Base-by-base conservation (phyloP, 2,888 invertebrate species). In the Ametastegia equiseti region DNA sequence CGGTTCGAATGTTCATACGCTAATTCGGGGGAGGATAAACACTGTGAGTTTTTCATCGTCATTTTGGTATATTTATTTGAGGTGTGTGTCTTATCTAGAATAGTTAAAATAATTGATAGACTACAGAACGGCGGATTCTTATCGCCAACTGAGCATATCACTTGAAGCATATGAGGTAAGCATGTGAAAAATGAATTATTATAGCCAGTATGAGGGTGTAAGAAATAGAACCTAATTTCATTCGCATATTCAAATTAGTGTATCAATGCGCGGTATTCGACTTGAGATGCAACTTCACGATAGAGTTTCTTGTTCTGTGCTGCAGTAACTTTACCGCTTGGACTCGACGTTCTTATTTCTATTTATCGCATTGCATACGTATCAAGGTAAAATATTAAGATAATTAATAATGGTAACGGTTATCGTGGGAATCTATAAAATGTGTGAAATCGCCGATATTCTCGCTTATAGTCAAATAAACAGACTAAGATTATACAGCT, bases 1-100 rank as follows among this genome's bases (percentile, higher is more conserved):
- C 9, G n/a, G 33, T 54, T 75, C 33, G 33, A 54, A 50, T 71
- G 47, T 71, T 67, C 39, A 39, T 67, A 39, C 65, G 39, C 65
- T 39, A 11, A 60, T 60, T 4, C 2, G 30, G 30, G 30, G 60
- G 60, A 30, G 30, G 30, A 60, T 60, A 30, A 30, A 60, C 23
- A 30, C 30, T 9, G 60, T 27, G 3, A 60, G 60, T 13, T 30
- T 60, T 60, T 19, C 23, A 15, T 47, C 3, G 15, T 11, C 19
- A 23, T 23, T 19, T 23, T 9, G 11, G 9, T 23, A 54, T 23
- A n/a, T n/a, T n/a, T n/a, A n/a, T n/a, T n/a, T n/a, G n/a, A n/a
- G n/a, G n/a, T n/a, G n/a, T n/a, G n/a, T n/a, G n/a, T n/a, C n/a
- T n/a, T n/a, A n/a, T n/a, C n/a, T n/a, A n/a, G n/a, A n/a, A n/a